phyloP scores from a whole-genome alignment of 2,113 vertebrate genomes.

The Uria lomvia region DNA sequence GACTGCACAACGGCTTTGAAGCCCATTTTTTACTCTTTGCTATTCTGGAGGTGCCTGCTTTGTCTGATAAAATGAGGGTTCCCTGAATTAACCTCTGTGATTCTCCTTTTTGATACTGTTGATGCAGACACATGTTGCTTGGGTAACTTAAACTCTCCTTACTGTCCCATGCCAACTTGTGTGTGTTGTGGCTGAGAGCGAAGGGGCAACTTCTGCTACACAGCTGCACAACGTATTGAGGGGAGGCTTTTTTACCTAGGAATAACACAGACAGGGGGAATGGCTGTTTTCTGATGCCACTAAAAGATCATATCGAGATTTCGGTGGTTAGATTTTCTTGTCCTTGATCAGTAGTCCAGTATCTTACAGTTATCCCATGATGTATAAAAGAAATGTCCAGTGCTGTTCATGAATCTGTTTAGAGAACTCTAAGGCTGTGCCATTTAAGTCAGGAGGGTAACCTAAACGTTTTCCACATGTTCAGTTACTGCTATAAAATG shows the following conservation, averaged over 20 bases:
- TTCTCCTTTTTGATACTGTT: neutral
- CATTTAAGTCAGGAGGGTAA: slow-evolving; percentile 10
- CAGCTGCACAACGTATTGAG: rapidly evolving
- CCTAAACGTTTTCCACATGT: slow-evolving; percentile 46
- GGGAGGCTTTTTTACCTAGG: neutral
- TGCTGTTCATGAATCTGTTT: slow-evolving; percentile 29
- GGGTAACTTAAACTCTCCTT: neutral
- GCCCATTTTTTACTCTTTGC: neutral
- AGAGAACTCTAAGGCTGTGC: slow-evolving; percentile 1
- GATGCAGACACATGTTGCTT: neutral
- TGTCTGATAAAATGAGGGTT: neutral
- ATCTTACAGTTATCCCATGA: neutral
- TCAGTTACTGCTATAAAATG: slow-evolving; percentile 11
- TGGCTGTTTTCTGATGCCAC: neutral
- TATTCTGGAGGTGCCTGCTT: neutral
- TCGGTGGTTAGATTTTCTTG: neutral
- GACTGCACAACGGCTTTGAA: neutral
- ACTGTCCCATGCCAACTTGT: neutral
- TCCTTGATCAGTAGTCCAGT: neutral
- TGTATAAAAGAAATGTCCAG: neutral
- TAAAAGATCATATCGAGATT: neutral
- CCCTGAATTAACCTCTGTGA: neutral
- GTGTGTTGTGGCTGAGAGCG: neutral
- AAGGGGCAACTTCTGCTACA: neutral
- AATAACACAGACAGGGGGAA: neutral